Base-by-base conservation (phyloP, 2,888 invertebrate species). In the Synergus gifuensis region DNA sequence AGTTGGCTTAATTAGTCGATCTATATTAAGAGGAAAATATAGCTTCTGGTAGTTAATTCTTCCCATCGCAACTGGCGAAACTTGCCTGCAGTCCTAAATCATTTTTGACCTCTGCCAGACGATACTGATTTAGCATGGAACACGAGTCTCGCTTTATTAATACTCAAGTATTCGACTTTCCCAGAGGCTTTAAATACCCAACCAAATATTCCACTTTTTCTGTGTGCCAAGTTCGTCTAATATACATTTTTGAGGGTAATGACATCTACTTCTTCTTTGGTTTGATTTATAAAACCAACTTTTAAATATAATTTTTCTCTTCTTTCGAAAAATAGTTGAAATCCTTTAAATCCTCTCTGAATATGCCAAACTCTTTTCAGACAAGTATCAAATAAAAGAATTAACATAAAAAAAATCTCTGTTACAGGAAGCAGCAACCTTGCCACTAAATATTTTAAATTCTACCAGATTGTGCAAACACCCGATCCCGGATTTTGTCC, bases 31-130 rank as follows among this genome's bases (percentile, higher is more conserved):
- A 44, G 22, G 14, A 22, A 44, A 5, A 18, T 44, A 18, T 44
- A 12, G 44, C 44, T 44, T 44, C 46, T 44, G 44, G 46, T 18
- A 67, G 44, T 67, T 44, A 67, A 67, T 67, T 67, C 44, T 67
- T 67, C 67, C 60, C 60, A 60, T 60, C 78, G 22, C n/a, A 42
- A 22, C 36, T 42, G 42, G 67, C 80, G 5, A n/a, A 40, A 63
- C 64, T 69, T 49, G 77, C 78, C 80, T 78, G 77, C 76, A 67
- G 22, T 64, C n/a, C 76, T 81, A 78, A 78, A 67, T 80, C 66
- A 79, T 82, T 78, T 67, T 60, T 66, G 62, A 40, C 66, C 46
- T 18, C 22, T 42, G 64, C n/a, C n/a, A 66, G 42, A 40, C 36
- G 64, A 66, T 36, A 36, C 40, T 40, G 63, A 64, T 64, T 64